Conservation (phyloP, 2,113 vertebrate species). For the Cyanoramphus novaezelandiae region DNA sequence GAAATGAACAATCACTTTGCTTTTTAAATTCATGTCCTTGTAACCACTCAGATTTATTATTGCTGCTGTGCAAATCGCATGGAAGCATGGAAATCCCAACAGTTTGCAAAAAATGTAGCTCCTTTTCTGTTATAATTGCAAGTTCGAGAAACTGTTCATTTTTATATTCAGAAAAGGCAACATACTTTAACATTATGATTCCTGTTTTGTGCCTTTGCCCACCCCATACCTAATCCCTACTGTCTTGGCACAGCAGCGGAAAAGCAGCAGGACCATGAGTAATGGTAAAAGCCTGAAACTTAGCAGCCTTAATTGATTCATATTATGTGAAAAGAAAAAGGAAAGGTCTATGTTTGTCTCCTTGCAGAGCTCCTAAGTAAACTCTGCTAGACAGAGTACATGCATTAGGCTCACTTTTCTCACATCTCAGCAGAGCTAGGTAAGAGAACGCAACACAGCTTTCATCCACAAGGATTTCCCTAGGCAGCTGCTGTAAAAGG, state of each 20-base stretch:
- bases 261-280: conserved; percentile 1
- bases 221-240: conserved; percentile 1
- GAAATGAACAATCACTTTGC: not conserved
- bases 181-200: not conserved
- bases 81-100: not conserved
- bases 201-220: not conserved
- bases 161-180: not conserved
- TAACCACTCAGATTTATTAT: not conserved
- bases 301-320: conserved; percentile 30
- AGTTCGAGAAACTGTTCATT: not conserved
- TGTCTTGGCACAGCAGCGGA: conserved; percentile 30
- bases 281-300: conserved; percentile 33
- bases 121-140: not conserved
- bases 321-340: conserved; percentile 8
- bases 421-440: not conserved
- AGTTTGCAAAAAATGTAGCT: not conserved
- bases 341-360: not conserved
- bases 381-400: not conserved
- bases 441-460: not conserved
- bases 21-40: not conserved
- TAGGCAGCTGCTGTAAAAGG: conserved; percentile 64
- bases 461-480: conserved; percentile 46
- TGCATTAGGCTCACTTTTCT: not conserved
- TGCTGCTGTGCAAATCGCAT: not conserved
- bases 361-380: conserved; percentile 10